Conservation (phyloP, 1,140 invertebrate genomes). For the Temnothorax longispinosus region DNA sequence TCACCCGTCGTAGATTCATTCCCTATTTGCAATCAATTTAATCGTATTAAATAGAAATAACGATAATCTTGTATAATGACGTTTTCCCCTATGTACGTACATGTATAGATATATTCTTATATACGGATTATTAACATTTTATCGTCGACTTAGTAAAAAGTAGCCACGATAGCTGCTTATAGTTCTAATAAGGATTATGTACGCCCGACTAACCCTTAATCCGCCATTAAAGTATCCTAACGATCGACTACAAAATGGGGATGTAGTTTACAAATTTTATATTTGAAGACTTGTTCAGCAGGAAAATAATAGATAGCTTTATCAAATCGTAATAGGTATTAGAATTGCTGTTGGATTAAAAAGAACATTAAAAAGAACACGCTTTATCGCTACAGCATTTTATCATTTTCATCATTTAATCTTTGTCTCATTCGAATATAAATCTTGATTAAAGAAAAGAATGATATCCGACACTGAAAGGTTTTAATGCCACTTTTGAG, state of each 20-base stretch:
- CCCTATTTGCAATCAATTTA: constrained; percentile 22
- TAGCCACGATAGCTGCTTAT: not conserved
- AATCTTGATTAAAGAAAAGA: not conserved
- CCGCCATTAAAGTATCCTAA: not conserved
- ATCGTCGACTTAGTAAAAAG: not conserved
- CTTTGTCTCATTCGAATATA: not conserved
- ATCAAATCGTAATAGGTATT: not conserved
- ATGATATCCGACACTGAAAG: not conserved
- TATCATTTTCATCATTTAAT: not conserved
- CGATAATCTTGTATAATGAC: constrained; percentile 14
- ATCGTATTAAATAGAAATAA: constrained; percentile 27
- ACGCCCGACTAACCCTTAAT: not conserved
- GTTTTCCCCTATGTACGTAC: not conserved
- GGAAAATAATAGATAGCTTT: not conserved
- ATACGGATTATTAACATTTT: constrained; percentile 5
- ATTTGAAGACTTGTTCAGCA: not conserved
- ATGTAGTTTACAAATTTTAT: not conserved
- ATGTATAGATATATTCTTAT: not conserved
- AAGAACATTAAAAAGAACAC: no score
- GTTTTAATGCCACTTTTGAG: constrained; percentile 1
- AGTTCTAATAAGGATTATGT: constrained; percentile 9
- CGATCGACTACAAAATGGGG: not conserved
- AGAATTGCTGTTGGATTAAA: not conserved
- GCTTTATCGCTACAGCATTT: not conserved
- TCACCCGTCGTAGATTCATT: constrained; percentile 19